A percentile compares a stretch with the other conserved stretches of the same genome.
Conservation (phyloP, 2,888 invertebrate genomes). For the Labia minor region DNA sequence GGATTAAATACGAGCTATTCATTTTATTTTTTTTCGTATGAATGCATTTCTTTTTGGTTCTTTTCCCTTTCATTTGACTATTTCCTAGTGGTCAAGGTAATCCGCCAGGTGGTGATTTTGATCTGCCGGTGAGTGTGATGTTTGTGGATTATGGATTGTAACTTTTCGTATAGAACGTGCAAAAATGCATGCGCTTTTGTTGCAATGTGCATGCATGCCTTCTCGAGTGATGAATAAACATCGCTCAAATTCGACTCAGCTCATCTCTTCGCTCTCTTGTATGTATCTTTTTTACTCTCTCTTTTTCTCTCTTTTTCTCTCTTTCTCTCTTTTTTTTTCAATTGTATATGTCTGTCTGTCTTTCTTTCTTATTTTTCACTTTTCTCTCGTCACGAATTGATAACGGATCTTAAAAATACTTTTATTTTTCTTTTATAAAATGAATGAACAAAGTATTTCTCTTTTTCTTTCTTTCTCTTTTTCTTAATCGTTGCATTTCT, state of each 20-base stretch:
- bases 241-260: neutral
- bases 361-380: no score
- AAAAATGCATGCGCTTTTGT: neutral
- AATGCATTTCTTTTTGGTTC: neutral
- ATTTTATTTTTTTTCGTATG: neutral
- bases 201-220: neutral
- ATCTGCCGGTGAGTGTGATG: neutral
- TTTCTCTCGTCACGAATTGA: no score
- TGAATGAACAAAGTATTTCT: no score
- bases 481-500: no score
- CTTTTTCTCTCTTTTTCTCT: neutral
- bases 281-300: neutral
- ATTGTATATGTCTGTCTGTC: no score
- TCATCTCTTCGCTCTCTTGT: neutral
- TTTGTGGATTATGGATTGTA: neutral
- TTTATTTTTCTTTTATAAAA: no score
- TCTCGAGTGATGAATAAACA: neutral
- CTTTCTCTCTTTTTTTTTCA: neutral
- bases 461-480: no score
- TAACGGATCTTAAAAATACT: no score
- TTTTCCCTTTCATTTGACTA: neutral
- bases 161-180: neutral
- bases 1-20: neutral
- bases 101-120: neutral
- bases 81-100: conserved; percentile 2